These are phyloP conservation scores for Tauraco erythrolophus DNA, from an alignment of 2,113 vertebrate genomes.

Conservation along the genomic window DNA sequence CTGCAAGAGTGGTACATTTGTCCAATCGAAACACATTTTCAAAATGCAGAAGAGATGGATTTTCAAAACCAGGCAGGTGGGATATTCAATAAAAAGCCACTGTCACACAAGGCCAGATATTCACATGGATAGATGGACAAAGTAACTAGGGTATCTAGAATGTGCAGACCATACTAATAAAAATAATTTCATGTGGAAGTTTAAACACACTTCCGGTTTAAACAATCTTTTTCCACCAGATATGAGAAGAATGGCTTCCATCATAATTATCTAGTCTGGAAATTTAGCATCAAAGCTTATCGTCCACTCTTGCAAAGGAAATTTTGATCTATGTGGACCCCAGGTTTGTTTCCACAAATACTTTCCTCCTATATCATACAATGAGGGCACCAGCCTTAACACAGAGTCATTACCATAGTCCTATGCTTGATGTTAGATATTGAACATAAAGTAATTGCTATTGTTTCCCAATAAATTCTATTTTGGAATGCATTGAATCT, in stretches of 20 bases:
- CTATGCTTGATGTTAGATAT: not conserved
- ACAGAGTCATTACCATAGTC: not conserved
- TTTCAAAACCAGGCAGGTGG: not conserved
- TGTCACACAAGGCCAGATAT: not conserved
- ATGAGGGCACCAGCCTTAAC: not conserved
- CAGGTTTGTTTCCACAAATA: not conserved
- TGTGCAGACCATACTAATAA: not conserved
- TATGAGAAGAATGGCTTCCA: not conserved
- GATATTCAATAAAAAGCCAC: not conserved
- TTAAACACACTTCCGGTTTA: not conserved
- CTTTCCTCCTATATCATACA: not conserved
- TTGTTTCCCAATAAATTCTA: not conserved
- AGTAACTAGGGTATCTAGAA: not conserved
- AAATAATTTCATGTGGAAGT: not conserved
- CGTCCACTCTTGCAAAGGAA: not conserved
- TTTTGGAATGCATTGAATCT: not conserved
- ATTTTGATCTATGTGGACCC: not conserved
- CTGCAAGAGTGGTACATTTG: not conserved
- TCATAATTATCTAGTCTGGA: not conserved
- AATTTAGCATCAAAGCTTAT: not conserved
- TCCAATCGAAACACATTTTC: not conserved
- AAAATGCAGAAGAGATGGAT: not conserved
- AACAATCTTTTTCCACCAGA: not conserved
- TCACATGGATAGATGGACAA: not conserved
- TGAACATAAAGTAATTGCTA: not conserved